Evolutionary conservation across 2,113 vertebrate species (phyloP).

Genomic region (Aspiorhynchus laticeps): DNA sequence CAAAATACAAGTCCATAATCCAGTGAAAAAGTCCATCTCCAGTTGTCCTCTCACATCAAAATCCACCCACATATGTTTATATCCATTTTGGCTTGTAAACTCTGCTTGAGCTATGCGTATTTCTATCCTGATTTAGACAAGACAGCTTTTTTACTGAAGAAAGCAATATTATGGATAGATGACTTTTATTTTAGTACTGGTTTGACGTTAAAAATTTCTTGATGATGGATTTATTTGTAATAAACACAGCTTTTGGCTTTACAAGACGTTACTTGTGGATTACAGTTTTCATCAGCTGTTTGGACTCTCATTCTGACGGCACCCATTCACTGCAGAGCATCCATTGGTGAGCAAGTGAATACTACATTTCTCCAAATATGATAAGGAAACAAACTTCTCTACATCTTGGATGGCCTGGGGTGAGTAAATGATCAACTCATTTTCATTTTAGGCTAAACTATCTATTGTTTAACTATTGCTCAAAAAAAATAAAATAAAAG

Average conservation of each 20-base stretch:
- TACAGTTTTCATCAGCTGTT: background rate
- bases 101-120: background rate
- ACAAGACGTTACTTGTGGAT: background rate
- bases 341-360: background rate
- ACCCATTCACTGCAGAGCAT: background rate
- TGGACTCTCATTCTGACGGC: background rate
- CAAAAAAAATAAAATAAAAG: background rate
- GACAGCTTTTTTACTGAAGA: background rate
- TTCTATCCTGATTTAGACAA: background rate
- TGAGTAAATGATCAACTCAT: no score
- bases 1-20: no score
- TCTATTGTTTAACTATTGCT: background rate
- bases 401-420: no score
- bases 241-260: background rate
- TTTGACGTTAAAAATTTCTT: no score
- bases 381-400: background rate
- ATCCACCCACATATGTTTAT: no score
- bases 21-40: no score
- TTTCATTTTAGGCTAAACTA: background rate
- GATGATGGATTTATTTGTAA: no score
- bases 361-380: background rate
- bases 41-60: no score
- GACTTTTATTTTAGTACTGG: no score
- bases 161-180: background rate
- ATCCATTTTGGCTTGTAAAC: background rate